Base-by-base conservation (phyloP, 2,113 vertebrate species). In the Gymnobelideus leadbeateri region DNA sequence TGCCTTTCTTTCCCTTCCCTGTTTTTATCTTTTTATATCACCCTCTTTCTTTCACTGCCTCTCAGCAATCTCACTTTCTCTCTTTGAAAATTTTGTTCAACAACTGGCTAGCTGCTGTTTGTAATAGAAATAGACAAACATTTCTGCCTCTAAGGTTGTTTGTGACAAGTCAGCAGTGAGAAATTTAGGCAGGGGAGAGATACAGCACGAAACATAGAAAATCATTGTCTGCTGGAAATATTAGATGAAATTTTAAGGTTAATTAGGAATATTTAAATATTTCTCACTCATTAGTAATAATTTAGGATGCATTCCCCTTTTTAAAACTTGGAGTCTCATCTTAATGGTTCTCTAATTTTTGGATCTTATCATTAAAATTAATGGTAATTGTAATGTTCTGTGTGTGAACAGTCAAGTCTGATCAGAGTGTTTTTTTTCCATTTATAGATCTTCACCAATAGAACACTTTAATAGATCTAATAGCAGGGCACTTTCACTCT, bases 381-480 rank as follows among this genome's bases (percentile, higher is more conserved):
- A 98, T 98, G 98, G 95, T 95, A 97, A 97, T 97, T 97, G 49
- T 89, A 98, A 98, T 97, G 97, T 97, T 98, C 98, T 96, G 52
- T 68, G 61, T 97, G 95, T 95, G 97, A 97, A 97, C 97, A 94
- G 96, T 96, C 51, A 97, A 97, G 97, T 97, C 97, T 97, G 98
- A 98, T 98, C 97, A 92, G 96, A 97, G 97, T 97, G 19, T 8
- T 16, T 21, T 77, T 97, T 94, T 93, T 93, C 97, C 97, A 89
- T 98, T 98, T 98, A 98, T 98, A 98, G 98, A 98, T 98, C 98
- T 98, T 98, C 97, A 97, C 98, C 98, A 98, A 98, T 98, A 98
- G 98, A 98, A 98, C 98, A 98, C 98, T 98, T 98, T 98, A 98
- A 99, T 98, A 98, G 98, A 98, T 97, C 91, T 96, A 94, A 84